phyloP scores from a whole-genome alignment of 2,113 vertebrate species.

The Phrynocephalus versicolor region DNA sequence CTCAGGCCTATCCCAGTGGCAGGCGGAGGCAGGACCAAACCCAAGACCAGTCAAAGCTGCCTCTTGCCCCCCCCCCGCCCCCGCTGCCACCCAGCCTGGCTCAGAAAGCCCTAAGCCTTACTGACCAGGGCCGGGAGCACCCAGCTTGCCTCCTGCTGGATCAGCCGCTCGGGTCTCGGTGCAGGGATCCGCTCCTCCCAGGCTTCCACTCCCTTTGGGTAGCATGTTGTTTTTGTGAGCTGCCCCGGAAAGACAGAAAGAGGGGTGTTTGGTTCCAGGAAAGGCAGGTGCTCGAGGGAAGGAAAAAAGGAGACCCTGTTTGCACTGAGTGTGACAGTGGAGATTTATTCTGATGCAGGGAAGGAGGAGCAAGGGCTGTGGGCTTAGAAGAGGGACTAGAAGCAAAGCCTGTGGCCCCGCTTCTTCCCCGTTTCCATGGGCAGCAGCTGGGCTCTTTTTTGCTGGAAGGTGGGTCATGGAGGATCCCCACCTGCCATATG shows the following conservation, averaged over 20 bases:
- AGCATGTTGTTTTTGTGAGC: rapidly evolving
- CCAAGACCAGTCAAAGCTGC: background rate
- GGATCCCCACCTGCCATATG: too few relatives aligned
- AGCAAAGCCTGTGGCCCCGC: background rate
- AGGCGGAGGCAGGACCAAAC: too few relatives aligned
- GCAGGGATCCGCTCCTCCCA: background rate
- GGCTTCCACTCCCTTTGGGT: rapidly evolving
- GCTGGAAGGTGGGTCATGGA: too few relatives aligned
- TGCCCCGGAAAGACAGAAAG: background rate
- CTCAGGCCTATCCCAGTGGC: background rate
- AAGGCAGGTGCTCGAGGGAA: too few relatives aligned
- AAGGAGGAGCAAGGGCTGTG: too few relatives aligned
- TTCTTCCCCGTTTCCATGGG: too few relatives aligned
- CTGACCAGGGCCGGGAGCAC: background rate
- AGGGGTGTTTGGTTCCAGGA: too few relatives aligned
- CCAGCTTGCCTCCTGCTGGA: rapidly evolving
- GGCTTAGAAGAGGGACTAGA: background rate
- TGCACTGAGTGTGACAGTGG: too few relatives aligned
- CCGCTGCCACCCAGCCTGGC: background rate
- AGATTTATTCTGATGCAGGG: too few relatives aligned
- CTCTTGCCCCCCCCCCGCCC: too few relatives aligned
- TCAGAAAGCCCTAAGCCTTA: rapidly evolving
- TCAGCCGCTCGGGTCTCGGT: background rate
- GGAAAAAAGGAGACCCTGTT: too few relatives aligned
- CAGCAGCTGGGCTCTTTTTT: too few relatives aligned